Evolutionary conservation across 1,140 invertebrate genomes (phyloP).

Genomic region (Dolichoris vasculosae): DNA sequence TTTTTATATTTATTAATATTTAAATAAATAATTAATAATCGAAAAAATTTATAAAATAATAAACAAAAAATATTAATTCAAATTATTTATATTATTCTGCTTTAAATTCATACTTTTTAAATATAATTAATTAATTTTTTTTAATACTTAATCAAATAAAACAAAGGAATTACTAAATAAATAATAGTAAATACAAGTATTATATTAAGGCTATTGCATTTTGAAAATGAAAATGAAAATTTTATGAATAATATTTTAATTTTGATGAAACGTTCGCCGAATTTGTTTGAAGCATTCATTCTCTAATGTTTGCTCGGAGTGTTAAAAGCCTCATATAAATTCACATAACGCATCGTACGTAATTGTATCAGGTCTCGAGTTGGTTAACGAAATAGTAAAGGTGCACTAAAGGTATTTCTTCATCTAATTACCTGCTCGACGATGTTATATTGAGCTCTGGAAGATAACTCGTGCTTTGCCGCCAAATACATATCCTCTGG

Average conservation of each 20-base stretch:
- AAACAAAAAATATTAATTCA: too few relatives aligned
- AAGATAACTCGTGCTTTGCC: constrained; percentile 78
- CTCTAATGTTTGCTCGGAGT: not conserved
- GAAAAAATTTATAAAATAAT: too few relatives aligned
- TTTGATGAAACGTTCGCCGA: not conserved
- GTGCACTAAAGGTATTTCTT: not conserved
- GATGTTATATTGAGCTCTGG: constrained; percentile 81
- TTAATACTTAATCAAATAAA: too few relatives aligned
- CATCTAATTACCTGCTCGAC: constrained; percentile 76
- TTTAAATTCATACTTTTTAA: too few relatives aligned
- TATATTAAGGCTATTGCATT: not conserved
- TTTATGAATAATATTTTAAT: too few relatives aligned
- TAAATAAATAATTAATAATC: too few relatives aligned
- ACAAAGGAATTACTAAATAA: too few relatives aligned
- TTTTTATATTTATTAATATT: too few relatives aligned
- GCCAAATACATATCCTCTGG: constrained; percentile 90
- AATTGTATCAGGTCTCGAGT: not conserved
- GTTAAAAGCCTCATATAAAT: not conserved
- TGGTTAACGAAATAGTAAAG: not conserved
- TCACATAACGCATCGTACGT: not conserved
- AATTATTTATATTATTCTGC: too few relatives aligned
- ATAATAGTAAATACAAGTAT: not conserved
- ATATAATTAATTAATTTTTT: too few relatives aligned
- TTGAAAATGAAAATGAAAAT: too few relatives aligned
- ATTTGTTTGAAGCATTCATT: not conserved